Conservation (phyloP, 2,113 vertebrate species). For the Pseudorhombus dupliciocellatus region DNA sequence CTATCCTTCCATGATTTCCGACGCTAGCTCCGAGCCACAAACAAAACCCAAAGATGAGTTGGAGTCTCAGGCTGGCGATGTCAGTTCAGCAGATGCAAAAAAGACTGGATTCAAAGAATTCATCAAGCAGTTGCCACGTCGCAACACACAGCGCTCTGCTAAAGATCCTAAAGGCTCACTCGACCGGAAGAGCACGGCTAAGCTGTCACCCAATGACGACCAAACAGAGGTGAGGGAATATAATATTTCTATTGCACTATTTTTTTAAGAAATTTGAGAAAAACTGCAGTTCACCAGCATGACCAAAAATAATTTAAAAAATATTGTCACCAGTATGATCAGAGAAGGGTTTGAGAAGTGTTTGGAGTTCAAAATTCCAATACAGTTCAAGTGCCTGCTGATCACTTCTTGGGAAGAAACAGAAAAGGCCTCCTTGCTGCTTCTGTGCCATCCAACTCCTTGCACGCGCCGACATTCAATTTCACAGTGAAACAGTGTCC, state of each 20-base stretch:
- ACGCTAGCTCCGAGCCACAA: constrained; percentile 16
- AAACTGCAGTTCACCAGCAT: too few species aligned
- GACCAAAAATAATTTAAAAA: too few species aligned
- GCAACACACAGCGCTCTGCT: not conserved
- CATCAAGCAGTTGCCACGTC: constrained; percentile 67
- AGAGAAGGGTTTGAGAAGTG: too few species aligned
- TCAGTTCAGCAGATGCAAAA: constrained; percentile 71
- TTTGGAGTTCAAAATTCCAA: too few species aligned
- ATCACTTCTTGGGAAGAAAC: too few species aligned
- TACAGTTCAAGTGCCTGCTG: too few species aligned
- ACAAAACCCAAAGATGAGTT: constrained; percentile 45
- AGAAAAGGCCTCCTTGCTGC: too few species aligned
- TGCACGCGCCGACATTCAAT: too few species aligned
- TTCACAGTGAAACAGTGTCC: too few species aligned
- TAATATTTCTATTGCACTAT: not conserved
- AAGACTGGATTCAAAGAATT: constrained; percentile 72
- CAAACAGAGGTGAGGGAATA: constrained; percentile 36
- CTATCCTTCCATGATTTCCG: not conserved
- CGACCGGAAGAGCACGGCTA: constrained; percentile 26
- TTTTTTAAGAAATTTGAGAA: not conserved
- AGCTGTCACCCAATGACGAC: not conserved
- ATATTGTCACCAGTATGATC: too few species aligned
- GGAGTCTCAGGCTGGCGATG: constrained; percentile 62
- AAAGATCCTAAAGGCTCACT: constrained; percentile 49
- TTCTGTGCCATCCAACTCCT: too few species aligned